Base-by-base conservation (phyloP, 2,888 invertebrate genomes). In the Aspidiotus destructor region DNA sequence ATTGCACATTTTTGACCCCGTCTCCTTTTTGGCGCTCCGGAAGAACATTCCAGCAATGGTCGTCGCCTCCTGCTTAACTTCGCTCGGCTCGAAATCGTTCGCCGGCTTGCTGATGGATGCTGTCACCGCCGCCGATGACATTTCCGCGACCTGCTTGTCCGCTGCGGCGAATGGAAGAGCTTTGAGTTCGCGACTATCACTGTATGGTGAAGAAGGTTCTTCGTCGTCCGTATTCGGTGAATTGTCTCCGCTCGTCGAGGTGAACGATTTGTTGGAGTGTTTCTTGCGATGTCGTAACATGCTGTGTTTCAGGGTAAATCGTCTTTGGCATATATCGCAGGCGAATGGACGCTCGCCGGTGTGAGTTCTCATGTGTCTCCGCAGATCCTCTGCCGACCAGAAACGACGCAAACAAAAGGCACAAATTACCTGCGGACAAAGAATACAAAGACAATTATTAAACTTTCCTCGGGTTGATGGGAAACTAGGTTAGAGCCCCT, bases 201-300 rank as follows among this genome's bases (percentile, higher is more conserved):
- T 54, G 40, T 28, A 58, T 8, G 68, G 61, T n/a, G 60, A 61
- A 15, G 53, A 10, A 10, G 68, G 61, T 28, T 68, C 68, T 60
- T 68, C 76, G 73, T 79, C 76, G 77, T 82, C 74, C 74, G 78
- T 70, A 77, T 79, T 61, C 40, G 80, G 80, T 62, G 78, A 77
- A 48, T 81, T 81, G 54, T 83, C 77, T 62, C 75, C 75, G 44
- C 74, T 74, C 42, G 70, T 70, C n/a, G 69, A 65, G 15, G 68
- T 65, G 53, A 69, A 65, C 5, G 69, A 57, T 9, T 67, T 67
- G 58, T 72, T 82, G 72, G 83, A 84, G 76, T 94, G 94, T 78
- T 93, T 94, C 80, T 93, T 92, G 73, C 92, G 83, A 77, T 95
- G 94, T 0, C 94, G 84, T 73, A 94, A 81, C 94, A 95, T 94